phyloP scores from a whole-genome alignment of 2,113 vertebrate genomes.

The Stegostoma tigrinum region DNA sequence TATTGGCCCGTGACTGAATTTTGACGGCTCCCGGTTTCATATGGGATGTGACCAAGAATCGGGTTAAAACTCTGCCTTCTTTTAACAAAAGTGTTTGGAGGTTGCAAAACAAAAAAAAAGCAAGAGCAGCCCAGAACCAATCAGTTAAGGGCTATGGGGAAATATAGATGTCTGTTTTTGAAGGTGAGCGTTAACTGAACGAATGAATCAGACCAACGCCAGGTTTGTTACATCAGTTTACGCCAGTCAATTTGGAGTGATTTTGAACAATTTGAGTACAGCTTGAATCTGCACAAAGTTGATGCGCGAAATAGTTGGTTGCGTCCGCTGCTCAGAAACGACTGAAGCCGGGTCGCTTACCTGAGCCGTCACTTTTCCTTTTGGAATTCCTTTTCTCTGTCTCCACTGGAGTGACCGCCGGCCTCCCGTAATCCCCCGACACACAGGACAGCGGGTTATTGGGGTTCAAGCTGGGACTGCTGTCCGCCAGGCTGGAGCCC shows the following conservation, averaged over 20 bases:
- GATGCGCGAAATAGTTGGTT: too few species aligned
- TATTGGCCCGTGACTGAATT: background rate
- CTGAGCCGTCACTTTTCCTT: conserved; percentile 94
- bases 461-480: conserved; percentile 73
- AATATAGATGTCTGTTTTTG: background rate
- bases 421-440: conserved; percentile 84
- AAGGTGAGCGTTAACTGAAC: background rate
- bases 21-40: background rate
- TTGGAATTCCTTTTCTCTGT: conserved; percentile 84
- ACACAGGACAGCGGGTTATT: conserved; percentile 76
- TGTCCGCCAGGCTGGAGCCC: conserved; percentile 76
- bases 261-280: background rate
- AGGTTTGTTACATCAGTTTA: background rate
- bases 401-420: conserved; percentile 83
- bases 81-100: background rate
- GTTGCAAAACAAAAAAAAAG: too few species aligned
- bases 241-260: background rate
- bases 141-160: background rate
- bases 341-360: conserved; percentile 54
- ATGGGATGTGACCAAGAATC: background rate
- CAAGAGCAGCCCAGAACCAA: background rate
- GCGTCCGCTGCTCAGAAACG: too few species aligned
- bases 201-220: background rate
- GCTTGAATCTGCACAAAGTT: background rate
- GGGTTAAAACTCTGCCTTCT: background rate